A percentile compares a stretch with the other conserved stretches of the same genome.
Evolutionary conservation across 2,888 invertebrate species (phyloP).

Genomic region (Bugulina stolonifera): DNA sequence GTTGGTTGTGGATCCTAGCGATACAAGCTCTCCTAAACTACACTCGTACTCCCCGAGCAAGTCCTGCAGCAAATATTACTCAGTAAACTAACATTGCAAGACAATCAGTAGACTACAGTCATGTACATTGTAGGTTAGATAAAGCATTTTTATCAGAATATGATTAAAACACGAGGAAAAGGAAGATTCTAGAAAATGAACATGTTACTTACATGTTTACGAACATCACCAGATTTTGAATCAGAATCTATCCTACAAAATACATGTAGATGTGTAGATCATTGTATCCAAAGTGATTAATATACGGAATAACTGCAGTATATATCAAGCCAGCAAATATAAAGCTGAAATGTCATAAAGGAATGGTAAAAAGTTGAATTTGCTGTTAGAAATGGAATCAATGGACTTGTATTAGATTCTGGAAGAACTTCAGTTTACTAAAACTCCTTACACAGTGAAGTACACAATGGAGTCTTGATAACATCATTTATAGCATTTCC

Average conservation of each 20-base stretch:
- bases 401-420: no score
- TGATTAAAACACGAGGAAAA: no score
- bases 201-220: slow-evolving; percentile 15
- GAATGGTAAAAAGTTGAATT: neutral
- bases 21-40: slow-evolving; percentile 57
- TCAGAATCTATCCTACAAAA: slow-evolving; percentile 26
- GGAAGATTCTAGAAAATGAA: no score
- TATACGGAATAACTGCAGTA: neutral
- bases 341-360: neutral
- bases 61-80: slow-evolving; percentile 42
- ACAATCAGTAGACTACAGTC: no score
- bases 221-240: neutral
- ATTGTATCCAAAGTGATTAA: neutral
- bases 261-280: neutral
- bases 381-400: no score
- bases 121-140: no score
- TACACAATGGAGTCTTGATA: no score
- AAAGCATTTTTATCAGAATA: no score
- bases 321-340: neutral
- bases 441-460: no score
- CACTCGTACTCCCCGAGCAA: slow-evolving; percentile 57
- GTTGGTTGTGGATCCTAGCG: slow-evolving; percentile 35
- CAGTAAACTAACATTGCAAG: no score
- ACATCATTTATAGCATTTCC: no score
- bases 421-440: no score